phyloP scores from a whole-genome alignment of 2,113 vertebrate genomes.

The Raja brachyura region DNA sequence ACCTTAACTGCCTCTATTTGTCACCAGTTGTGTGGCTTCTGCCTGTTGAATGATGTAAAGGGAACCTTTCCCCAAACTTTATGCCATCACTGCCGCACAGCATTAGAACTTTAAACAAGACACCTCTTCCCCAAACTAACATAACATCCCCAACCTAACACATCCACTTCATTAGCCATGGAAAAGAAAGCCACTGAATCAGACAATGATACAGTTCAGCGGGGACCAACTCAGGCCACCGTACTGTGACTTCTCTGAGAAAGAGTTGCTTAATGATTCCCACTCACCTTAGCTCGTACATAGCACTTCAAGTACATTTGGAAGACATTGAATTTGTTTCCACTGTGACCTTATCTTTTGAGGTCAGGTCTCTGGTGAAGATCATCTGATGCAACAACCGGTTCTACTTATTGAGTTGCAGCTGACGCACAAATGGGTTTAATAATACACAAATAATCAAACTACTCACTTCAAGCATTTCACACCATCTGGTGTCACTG shows the following conservation, averaged over 20 bases:
- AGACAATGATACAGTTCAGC: not conserved
- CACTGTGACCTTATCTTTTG: not conserved
- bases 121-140: not conserved
- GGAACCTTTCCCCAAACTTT: not conserved
- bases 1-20: not conserved
- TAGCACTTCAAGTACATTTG: not conserved
- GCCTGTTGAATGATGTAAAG: not conserved
- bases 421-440: not conserved
- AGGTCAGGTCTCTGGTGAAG: not conserved
- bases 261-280: not conserved
- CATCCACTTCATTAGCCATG: not conserved
- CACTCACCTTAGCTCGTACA: not conserved
- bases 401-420: too few species aligned
- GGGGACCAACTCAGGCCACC: too few species aligned
- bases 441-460: constrained; percentile 2
- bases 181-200: not conserved
- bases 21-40: too few species aligned
- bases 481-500: constrained; percentile 72
- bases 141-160: not conserved
- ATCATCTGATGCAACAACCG: too few species aligned
- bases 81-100: not conserved
- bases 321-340: not conserved
- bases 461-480: constrained; percentile 68
- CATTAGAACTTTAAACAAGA: not conserved
- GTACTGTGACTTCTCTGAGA: not conserved